phyloP scores from a whole-genome alignment of 2,888 invertebrate genomes.

The Coelinius sp. region DNA sequence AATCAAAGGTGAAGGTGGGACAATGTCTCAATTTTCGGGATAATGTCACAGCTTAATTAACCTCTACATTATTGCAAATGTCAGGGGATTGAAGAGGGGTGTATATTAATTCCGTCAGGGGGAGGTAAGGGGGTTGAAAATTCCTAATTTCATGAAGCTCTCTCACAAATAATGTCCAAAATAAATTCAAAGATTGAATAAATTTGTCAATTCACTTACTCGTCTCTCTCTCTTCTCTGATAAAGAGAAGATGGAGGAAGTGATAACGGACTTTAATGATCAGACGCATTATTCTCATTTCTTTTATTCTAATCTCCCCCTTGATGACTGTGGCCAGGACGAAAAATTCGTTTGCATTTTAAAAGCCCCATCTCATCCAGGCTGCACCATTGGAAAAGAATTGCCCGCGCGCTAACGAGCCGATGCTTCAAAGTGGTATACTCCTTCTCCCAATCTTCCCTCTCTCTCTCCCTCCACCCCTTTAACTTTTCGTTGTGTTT shows the following conservation, averaged over 20 bases:
- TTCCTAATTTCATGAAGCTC: no score
- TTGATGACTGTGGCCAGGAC: neutral
- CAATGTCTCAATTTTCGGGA: neutral
- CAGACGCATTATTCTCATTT: constrained; percentile 1
- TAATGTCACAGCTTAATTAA: no score
- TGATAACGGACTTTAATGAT: constrained; percentile 1
- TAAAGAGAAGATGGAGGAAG: no score
- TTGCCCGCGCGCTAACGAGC: constrained; percentile 36
- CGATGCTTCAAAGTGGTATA: constrained; percentile 40
- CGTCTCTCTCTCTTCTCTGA: no score
- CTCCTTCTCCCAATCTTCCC: constrained; percentile 19
- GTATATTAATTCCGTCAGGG: no score
- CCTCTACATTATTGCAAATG: neutral
- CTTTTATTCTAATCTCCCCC: neutral
- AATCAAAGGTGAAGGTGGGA: neutral
- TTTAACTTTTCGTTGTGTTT: constrained; percentile 9
- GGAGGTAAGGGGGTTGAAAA: no score
- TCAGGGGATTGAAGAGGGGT: no score
- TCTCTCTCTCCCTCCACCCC: neutral
- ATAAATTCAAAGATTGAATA: no score
- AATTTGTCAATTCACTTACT: no score
- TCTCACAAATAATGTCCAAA: no score
- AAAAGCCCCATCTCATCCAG: constrained; percentile 25
- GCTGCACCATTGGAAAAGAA: constrained; percentile 15
- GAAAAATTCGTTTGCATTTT: constrained; percentile 40